These are phyloP conservation scores for Escarpia spicata DNA, from an alignment of 2,888 invertebrate genomes.

Conservation along the genomic window DNA sequence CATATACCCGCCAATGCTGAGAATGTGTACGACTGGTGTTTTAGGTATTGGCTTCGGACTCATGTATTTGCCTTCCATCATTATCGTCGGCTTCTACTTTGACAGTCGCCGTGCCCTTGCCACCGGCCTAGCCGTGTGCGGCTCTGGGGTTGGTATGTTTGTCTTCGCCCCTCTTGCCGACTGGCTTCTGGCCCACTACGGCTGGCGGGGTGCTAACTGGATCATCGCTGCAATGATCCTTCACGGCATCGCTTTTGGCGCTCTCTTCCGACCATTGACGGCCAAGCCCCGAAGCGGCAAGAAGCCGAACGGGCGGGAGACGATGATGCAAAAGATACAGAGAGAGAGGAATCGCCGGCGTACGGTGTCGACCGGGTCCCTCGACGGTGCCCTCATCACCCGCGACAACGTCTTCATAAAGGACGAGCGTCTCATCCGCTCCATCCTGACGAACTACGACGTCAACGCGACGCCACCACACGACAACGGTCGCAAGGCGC, in stretches of 20 bases:
- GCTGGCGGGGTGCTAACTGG: conserved; percentile 81
- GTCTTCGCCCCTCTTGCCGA: conserved; percentile 83
- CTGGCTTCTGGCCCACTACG: conserved; percentile 72
- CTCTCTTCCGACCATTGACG: conserved; percentile 84
- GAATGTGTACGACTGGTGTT: background rate
- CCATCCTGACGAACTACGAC: conserved; percentile 13
- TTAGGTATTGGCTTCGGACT: conserved; percentile 40
- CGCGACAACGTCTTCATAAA: conserved; percentile 58
- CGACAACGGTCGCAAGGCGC: background rate
- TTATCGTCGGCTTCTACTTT: conserved; percentile 42
- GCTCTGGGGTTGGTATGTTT: conserved; percentile 79
- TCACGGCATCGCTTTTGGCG: conserved; percentile 80
- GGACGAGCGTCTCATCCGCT: conserved; percentile 28
- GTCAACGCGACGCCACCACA: background rate
- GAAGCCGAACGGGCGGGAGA: background rate
- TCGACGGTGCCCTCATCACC: conserved; percentile 64
- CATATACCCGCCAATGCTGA: background rate
- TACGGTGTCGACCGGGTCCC: conserved; percentile 62
- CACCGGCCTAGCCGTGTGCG: conserved; percentile 38
- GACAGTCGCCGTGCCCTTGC: conserved; percentile 36
- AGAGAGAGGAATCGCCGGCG: conserved; percentile 62
- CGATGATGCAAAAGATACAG: conserved; percentile 62
- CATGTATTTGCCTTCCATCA: conserved; percentile 41
- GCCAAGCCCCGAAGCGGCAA: background rate
- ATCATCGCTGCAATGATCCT: conserved; percentile 84